Evolutionary conservation across 1,140 invertebrate species (phyloP).

Genomic region (Pseudomyrmex concolor): DNA sequence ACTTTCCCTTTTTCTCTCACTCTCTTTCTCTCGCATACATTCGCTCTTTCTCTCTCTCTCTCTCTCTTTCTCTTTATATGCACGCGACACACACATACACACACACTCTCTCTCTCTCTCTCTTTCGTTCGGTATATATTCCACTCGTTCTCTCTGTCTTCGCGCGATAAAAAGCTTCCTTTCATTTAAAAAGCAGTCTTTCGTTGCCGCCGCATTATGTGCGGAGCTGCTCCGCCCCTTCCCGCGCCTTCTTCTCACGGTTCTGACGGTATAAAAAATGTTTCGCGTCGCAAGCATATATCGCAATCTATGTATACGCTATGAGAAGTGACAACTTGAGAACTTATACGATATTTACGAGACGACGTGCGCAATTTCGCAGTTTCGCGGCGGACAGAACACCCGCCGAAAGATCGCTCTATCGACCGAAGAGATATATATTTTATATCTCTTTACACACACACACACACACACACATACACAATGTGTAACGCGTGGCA

Average conservation of each 20-base stretch:
- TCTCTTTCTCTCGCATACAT: slow-evolving; percentile 38
- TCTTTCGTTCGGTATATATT: slow-evolving; percentile 29
- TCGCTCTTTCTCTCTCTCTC: neutral
- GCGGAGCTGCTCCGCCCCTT: slow-evolving; percentile 55
- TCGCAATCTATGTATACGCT: neutral
- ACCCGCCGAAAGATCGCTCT: neutral
- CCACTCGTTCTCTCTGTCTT: slow-evolving; percentile 44
- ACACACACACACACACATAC: no score
- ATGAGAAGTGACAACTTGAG: slow-evolving; percentile 6
- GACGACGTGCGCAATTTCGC: slow-evolving; percentile 1
- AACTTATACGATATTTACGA: neutral
- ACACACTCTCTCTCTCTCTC: slow-evolving; percentile 11
- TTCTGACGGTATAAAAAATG: slow-evolving; percentile 48
- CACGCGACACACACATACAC: neutral
- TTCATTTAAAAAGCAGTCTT: slow-evolving; percentile 78
- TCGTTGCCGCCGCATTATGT: slow-evolving; percentile 74
- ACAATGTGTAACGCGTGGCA: slow-evolving; percentile 1
- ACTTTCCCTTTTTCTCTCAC: slow-evolving; percentile 23
- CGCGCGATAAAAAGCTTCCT: slow-evolving; percentile 62
- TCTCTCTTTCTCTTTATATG: slow-evolving; percentile 27
- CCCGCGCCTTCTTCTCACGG: slow-evolving; percentile 18
- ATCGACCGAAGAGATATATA: slow-evolving; percentile 17
- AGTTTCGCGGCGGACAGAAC: no score
- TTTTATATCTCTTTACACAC: neutral
- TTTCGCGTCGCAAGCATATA: slow-evolving; percentile 1